phyloP scores from a whole-genome alignment of 2,888 invertebrate species.

The Ceramica pisi region DNA sequence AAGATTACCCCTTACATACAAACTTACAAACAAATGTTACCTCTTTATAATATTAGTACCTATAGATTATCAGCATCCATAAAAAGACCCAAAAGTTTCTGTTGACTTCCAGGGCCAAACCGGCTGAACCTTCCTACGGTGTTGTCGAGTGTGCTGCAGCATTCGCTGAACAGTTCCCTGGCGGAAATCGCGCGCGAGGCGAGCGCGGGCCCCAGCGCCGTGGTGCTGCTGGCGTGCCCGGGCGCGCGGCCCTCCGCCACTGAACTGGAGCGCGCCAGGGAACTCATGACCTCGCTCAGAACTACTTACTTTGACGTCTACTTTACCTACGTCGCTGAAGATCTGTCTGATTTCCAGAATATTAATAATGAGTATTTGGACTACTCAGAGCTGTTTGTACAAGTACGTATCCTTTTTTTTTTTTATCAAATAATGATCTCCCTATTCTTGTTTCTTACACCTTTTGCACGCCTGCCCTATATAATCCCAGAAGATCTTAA shows the following conservation, averaged over 20 bases:
- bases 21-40: too few species aligned
- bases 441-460: not conserved
- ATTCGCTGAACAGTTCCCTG: constrained; percentile 85
- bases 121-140: constrained; percentile 88
- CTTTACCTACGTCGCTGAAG: constrained; percentile 88
- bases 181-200: constrained; percentile 76
- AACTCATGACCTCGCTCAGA: constrained; percentile 85
- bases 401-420: constrained; percentile 68
- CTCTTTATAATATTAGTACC: too few species aligned
- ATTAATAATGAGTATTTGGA: constrained; percentile 86
- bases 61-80: not conserved
- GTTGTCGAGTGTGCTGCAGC: constrained; percentile 85
- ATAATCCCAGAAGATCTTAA: not conserved
- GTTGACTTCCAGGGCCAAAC: constrained; percentile 87
- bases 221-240: constrained; percentile 89
- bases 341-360: constrained; percentile 84
- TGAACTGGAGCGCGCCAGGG: constrained; percentile 83
- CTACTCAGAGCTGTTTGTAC: constrained; percentile 88
- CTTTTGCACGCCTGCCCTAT: not conserved
- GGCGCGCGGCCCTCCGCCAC: constrained; percentile 83
- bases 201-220: constrained; percentile 85
- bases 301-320: constrained; percentile 88
- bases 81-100: not conserved
- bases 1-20: too few species aligned
- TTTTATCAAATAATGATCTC: not conserved